Evolutionary conservation across 2,113 vertebrate species (phyloP), one percentile per base, ranked within the genome.

Genomic region (Porphyrio hochstetteri): DNA sequence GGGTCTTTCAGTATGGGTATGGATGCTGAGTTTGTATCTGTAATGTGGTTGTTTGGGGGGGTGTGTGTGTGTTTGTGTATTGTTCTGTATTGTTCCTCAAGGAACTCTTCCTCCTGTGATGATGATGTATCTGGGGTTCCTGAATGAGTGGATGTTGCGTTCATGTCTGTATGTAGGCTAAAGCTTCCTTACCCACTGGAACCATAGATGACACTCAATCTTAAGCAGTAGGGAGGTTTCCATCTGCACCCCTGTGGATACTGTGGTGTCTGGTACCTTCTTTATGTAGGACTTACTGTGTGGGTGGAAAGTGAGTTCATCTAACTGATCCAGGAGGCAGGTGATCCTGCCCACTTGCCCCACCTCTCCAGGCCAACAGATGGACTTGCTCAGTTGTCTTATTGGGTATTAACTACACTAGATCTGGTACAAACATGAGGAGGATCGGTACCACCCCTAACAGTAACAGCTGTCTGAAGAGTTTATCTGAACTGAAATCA

Each of bases 151-250:
- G 29, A 29, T 52, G 20, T 52, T 90, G 44, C 16, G 40, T 79
- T 23, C 13, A 9, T 53, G 28, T 52, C 27, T 18, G 1, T 16
- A 23, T 42, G 46, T 27, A 53, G 33, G 25, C 56, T 61, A 57
- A 85, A 52, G 42, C 91, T 69, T 80, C 63, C 36, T 40, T 72
- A 25, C 7, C 5, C 7, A 2, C 16, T 64, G 36, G 56, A 87
- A 56, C 13, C 70, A 11, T 56, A 16, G 0, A 0, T 61, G 63
- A 33, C 8, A 65, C 17, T 77, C 9, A 61, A 3, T 13, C 36
- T 71, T 55, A 33, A 72, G 48, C 35, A 60, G 23, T 27, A 28
- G 28, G n/a, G 9, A 76, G 36, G 42, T 64, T 38, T 48, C 82
- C 17, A 16, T 10, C 27, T 65, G 35, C 40, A 28, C 69, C 38